Base-by-base conservation (phyloP, 2,888 invertebrate species). In the Brassicogethes aeneus region DNA sequence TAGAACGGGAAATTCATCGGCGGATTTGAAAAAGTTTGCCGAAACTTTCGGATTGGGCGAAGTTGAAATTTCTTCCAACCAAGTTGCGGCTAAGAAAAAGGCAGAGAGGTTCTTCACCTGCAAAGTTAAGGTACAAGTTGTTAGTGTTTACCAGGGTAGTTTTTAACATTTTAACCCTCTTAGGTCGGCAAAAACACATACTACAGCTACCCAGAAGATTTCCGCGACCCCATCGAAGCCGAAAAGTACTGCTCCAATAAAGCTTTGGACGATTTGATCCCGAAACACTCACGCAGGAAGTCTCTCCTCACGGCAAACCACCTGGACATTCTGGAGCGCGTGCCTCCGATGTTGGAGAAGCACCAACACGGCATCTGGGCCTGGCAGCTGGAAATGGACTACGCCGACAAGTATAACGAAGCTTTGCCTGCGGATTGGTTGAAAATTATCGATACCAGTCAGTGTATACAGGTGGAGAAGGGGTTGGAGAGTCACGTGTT, bases 351-450 rank as follows among this genome's bases (percentile, higher is more conserved):
- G 40, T 57, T 74, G 2, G 58, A 66, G 31, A 60, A 61, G 23
- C 70, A 73, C 51, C 59, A 54, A 7, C 56, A 62, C 46, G 75
- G 76, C 2, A 42, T 55, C 5, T 75, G 74, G 63, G 66, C 64
- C 29, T 64, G 66, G 16, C 66, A 72, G 42, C 51, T 78, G 16
- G 69, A 70, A 8, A 57, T 62, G 2, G 69, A 69, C 45, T 77
- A 75, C 54, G 75, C 74, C 41, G 70, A 77, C 44, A 73, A 74
- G 44, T 83, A 76, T 54, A 67, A 72, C 2, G 83, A 85, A 60
- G 74, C 75, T 39, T 65, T 88, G 36, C 87, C 88, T 0, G 68
- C 68, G 8, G 75, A 83, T 60, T 85, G 88, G 83, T 69, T 79
- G 55, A 71, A 75, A 39, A 60, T 81, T 36, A 66, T 80, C 15